Percentiles rank a stretch among this genome's conserved stretches.
These are phyloP conservation scores for Caradrina clavipalpis DNA, from an alignment of 2,888 invertebrate species.

Conservation along the genomic window DNA sequence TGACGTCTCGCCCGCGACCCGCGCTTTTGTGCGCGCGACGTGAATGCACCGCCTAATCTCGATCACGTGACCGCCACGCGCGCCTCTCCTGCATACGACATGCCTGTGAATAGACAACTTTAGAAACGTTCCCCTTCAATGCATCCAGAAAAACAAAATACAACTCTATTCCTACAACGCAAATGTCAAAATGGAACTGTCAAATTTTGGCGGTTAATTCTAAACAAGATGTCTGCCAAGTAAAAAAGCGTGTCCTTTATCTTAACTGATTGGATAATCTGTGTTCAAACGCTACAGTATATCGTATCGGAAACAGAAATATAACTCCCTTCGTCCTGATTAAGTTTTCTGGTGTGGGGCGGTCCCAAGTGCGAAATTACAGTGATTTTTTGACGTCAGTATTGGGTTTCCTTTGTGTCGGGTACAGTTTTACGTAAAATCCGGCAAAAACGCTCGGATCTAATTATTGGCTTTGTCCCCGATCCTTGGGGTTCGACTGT, in stretches of 20 bases:
- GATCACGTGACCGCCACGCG: constrained; percentile 87
- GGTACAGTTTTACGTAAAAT: constrained; percentile 84
- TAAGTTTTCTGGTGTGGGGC: constrained; percentile 86
- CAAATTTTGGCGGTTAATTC: constrained; percentile 75
- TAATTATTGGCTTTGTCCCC: constrained; percentile 87
- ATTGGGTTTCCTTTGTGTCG: constrained; percentile 83
- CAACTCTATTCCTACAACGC: constrained; percentile 66
- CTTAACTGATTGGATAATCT: constrained; percentile 91
- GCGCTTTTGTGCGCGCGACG: constrained; percentile 86
- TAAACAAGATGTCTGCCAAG: constrained; percentile 62
- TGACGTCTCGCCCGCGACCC: constrained; percentile 85
- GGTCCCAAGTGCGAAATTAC: constrained; percentile 84
- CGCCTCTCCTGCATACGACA: constrained; percentile 86
- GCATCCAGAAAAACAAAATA: constrained; percentile 57
- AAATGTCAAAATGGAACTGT: constrained; percentile 72
- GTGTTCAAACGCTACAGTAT: constrained; percentile 89
- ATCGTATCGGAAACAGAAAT: constrained; percentile 90
- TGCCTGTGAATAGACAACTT: constrained; percentile 74
- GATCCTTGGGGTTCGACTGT: constrained; percentile 71
- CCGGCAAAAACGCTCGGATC: constrained; percentile 82
- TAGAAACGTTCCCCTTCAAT: constrained; percentile 68
- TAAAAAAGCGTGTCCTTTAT: constrained; percentile 90
- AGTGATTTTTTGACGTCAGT: constrained; percentile 87
- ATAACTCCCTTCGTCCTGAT: constrained; percentile 86
- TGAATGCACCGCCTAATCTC: constrained; percentile 88